These are phyloP conservation scores for Trematocara zebra DNA, from an alignment of 2,113 vertebrate species.

Conservation along the genomic window DNA sequence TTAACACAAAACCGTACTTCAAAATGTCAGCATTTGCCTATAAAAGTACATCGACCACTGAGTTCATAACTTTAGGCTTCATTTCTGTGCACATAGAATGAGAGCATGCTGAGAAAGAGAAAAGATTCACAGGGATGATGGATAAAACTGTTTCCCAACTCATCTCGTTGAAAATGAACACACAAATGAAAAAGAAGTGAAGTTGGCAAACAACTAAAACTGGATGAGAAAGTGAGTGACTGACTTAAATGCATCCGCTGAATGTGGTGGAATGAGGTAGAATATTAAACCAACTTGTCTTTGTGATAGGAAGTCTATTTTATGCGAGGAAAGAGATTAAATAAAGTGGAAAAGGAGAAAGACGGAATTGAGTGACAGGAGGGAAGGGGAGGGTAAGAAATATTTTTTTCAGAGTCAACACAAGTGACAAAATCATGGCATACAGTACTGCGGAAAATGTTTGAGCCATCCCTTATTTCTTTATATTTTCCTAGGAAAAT, in stretches of 20 bases:
- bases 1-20: not conserved
- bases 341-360: not conserved
- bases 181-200: not conserved
- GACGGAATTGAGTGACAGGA: not conserved
- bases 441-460: not conserved
- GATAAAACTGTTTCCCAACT: not conserved
- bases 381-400: not conserved
- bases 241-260: not conserved
- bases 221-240: not conserved
- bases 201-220: not conserved
- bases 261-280: not conserved
- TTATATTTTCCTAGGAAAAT: not conserved
- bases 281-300: conserved; percentile 32
- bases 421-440: not conserved
- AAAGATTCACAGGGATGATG: not conserved
- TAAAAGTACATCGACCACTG: not conserved
- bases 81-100: not conserved
- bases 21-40: not conserved
- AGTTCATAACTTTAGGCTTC: not conserved
- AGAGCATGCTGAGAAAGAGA: not conserved
- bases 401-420: not conserved
- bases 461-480: not conserved
- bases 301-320: not conserved
- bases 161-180: not conserved
- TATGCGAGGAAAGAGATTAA: not conserved